phyloP scores from a whole-genome alignment of 2,888 invertebrate genomes.

The Euzophera pinguis region DNA sequence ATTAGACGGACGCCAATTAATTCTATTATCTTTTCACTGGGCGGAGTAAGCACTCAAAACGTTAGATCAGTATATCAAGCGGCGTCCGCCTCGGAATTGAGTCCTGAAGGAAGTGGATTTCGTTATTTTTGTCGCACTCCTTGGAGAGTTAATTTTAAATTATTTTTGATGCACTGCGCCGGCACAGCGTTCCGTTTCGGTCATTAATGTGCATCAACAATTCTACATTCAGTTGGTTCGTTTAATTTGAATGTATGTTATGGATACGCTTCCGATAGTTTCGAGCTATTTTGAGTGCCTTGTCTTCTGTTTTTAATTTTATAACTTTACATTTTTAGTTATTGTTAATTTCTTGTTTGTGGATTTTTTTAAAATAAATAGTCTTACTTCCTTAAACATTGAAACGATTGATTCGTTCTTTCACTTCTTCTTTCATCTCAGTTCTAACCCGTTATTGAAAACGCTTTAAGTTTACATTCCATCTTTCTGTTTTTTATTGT shows the following conservation, averaged over 20 bases:
- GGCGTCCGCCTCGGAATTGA: conserved; percentile 1
- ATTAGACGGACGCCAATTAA: neutral
- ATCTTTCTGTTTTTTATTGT: too few species aligned
- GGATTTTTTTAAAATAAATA: too few species aligned
- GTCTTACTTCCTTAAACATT: too few species aligned
- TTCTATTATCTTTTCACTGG: neutral
- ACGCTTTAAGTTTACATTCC: too few species aligned
- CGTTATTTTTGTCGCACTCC: conserved; percentile 51
- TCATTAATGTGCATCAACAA: conserved; percentile 26
- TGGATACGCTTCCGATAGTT: conserved; percentile 14
- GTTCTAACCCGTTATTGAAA: too few species aligned
- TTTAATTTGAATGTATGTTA: conserved; percentile 20
- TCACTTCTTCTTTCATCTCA: too few species aligned
- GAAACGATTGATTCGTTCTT: too few species aligned
- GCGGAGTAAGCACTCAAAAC: neutral
- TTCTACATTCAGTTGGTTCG: conserved; percentile 16
- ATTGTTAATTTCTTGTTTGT: too few species aligned
- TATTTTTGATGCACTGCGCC: conserved; percentile 62
- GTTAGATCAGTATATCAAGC: neutral
- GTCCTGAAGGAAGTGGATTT: conserved; percentile 27
- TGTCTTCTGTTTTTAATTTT: neutral
- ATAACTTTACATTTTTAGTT: neutral
- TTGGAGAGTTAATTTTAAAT: conserved; percentile 61
- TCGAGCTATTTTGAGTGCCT: neutral
- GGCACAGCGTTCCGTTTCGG: conserved; percentile 23